phyloP scores from a whole-genome alignment of 2,888 invertebrate species.

The Mythimna loreyi region DNA sequence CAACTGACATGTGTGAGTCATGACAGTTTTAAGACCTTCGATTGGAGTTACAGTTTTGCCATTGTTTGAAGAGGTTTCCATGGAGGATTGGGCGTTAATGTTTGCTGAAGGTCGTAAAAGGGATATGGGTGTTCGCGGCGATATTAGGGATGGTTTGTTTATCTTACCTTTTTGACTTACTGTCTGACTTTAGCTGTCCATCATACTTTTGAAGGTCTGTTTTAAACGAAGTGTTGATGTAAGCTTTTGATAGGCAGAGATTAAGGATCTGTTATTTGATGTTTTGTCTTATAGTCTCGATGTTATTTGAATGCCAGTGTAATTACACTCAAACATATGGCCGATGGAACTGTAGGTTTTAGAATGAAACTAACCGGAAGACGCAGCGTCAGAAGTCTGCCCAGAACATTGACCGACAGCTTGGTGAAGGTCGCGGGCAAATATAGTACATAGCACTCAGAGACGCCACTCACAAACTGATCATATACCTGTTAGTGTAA shows the following conservation, averaged over 20 bases:
- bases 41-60: constrained; percentile 14
- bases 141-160: background rate
- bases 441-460: too few species aligned
- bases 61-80: constrained; percentile 6
- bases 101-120: background rate
- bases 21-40: constrained; percentile 16
- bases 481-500: too few species aligned
- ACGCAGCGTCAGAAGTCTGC: too few species aligned
- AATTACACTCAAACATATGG: background rate
- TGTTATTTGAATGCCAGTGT: background rate
- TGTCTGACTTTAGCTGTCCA: background rate
- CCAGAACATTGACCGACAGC: too few species aligned
- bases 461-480: too few species aligned
- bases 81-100: constrained; percentile 8
- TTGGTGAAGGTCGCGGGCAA: too few species aligned
- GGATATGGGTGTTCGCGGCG: background rate
- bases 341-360: too few species aligned
- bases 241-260: background rate
- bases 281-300: background rate
- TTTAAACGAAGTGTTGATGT: too few species aligned
- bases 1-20: constrained; percentile 42
- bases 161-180: background rate
- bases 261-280: background rate
- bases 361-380: too few species aligned
- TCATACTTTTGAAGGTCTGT: background rate